Evolutionary conservation across 2,888 invertebrate species (phyloP).

Genomic region (Deladenus siricidicola): DNA sequence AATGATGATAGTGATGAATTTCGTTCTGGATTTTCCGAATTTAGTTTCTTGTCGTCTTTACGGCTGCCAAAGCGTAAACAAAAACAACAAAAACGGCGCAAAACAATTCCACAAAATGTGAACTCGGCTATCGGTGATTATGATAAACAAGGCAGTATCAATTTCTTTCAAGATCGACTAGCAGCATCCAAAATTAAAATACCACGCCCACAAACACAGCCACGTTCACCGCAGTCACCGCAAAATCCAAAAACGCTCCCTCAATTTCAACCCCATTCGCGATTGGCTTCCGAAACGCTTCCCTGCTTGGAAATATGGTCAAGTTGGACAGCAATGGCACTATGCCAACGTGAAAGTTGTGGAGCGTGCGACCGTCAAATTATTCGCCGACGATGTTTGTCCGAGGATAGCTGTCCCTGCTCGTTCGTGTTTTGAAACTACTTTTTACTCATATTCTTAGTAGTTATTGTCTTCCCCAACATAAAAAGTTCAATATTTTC

Average conservation of each 20-base stretch:
- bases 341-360: neutral
- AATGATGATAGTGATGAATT: too few species aligned
- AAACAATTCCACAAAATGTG: too few species aligned
- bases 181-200: neutral
- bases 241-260: neutral
- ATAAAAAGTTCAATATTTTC: too few species aligned
- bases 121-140: too few species aligned
- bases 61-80: too few species aligned
- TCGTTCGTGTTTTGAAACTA: too few species aligned
- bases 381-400: neutral
- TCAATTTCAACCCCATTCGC: neutral
- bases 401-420: neutral
- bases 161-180: neutral
- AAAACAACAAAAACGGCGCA: too few species aligned
- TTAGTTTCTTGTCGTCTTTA: too few species aligned
- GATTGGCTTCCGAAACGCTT: neutral
- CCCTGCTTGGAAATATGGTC: constrained; percentile 2
- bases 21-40: too few species aligned
- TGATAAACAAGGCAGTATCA: neutral
- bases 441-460: too few species aligned
- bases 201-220: neutral
- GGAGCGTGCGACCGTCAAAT: neutral
- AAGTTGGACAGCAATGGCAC: neutral
- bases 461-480: too few species aligned
- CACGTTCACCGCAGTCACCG: neutral